Percentiles rank a stretch among this genome's conserved stretches.
Evolutionary conservation across 1,140 invertebrate species (phyloP).

Genomic region (Sinella curviseta): DNA sequence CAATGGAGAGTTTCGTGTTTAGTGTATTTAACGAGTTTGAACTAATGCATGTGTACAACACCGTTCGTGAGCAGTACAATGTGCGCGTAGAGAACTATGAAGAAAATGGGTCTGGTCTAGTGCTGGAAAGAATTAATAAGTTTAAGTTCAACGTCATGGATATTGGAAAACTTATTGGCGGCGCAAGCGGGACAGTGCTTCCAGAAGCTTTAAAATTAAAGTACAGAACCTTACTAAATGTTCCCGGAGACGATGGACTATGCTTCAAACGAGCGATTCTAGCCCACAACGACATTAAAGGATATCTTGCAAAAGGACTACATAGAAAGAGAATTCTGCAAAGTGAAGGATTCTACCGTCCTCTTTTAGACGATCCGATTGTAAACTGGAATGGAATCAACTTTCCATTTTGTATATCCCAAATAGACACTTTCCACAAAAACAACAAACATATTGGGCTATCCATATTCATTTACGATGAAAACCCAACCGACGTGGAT

Average conservation of each 20-base stretch:
- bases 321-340: neutral
- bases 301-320: neutral
- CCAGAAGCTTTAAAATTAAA: neutral
- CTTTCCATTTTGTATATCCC: neutral
- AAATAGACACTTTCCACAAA: neutral
- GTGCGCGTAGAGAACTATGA: neutral
- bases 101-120: neutral
- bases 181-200: neutral
- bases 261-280: neutral
- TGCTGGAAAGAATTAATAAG: neutral
- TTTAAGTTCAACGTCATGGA: neutral
- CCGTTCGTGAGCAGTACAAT: neutral
- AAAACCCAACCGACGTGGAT: neutral
- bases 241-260: neutral
- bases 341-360: neutral
- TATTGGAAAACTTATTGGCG: neutral
- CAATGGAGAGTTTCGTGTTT: neutral
- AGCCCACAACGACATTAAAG: neutral
- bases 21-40: neutral
- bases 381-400: neutral
- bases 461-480: neutral
- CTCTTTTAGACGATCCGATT: neutral
- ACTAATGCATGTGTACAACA: neutral
- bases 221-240: neutral
- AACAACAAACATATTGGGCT: neutral